Evolutionary conservation across 2,113 vertebrate species (phyloP), one percentile per base, ranked within the genome.

Genomic region (Isurus oxyrinchus): DNA sequence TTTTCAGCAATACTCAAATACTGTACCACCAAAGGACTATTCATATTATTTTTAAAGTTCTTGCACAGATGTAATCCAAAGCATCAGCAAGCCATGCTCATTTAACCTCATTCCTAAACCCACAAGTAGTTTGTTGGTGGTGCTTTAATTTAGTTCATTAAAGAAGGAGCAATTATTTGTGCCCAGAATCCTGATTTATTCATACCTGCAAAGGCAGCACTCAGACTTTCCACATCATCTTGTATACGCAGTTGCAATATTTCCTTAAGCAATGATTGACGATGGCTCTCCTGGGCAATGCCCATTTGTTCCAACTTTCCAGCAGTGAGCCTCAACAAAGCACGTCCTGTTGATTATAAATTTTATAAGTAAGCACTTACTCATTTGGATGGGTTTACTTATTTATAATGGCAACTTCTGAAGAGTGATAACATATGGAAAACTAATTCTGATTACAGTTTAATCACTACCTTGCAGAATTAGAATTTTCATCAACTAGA

Each of bases 241-340:
- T 53, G 94, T 53, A 95, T 95, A 53, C 67, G 94, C 44, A 95
- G 44, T 72, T 55, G 66, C n/a, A 72, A 44, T 95, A 95, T 95
- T 72, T 95, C 67, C 66, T 95, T 49, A 72, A 95, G 66, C 44
- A 95, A 31, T 1, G 44, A 49, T 31, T 95, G 44, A 72, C 66
- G 49, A 19, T 95, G 94, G 61, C 25, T 95, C 94, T 95, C 94
- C 67, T 95, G 40, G 5, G 23, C 11, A 95, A 95, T 95, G 0
- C 94, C 94, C 63, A 95, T 95, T 95, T 72, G 94, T 95, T 95
- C 49, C 67, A 95, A 72, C 67, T 95, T 95, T 95, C 44, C 66
- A 53, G 66, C 94, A 53, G 94, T 95, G 11, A 95, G 44, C 55
- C 94, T 95, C 66, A 95, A 72, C 27, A 95, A 95, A 95, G 49